These are phyloP conservation scores for Ammodytes dubius DNA, from an alignment of 2,113 vertebrate genomes.

Conservation along the genomic window DNA sequence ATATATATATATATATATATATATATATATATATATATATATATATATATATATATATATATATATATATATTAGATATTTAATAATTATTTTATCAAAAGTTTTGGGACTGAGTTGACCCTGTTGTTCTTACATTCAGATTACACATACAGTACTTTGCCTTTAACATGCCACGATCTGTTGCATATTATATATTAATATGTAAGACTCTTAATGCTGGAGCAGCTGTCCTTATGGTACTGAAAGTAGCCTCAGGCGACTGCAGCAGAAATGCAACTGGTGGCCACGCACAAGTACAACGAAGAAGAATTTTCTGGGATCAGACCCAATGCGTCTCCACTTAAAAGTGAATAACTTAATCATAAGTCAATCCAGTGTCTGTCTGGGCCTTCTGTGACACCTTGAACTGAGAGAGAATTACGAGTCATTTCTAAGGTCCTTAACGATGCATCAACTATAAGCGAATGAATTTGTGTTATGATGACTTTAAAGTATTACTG, in stretches of 20 bases:
- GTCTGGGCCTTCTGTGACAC: slow-evolving; percentile 61
- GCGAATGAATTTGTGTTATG: slow-evolving; percentile 70
- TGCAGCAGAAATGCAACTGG: slow-evolving; percentile 59
- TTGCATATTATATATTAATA: not conserved
- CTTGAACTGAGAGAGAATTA: slow-evolving; percentile 59
- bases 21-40: too few species aligned
- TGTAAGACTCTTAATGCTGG: not conserved
- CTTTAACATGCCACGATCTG: not conserved
- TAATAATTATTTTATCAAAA: not conserved
- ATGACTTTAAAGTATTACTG: slow-evolving; percentile 60
- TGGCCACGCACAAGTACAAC: slow-evolving; percentile 29
- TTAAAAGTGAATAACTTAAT: slow-evolving; percentile 77
- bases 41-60: too few species aligned
- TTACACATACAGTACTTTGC: not conserved
- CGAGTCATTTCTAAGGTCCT: slow-evolving; percentile 66
- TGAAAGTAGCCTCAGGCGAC: not conserved
- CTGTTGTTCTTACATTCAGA: not conserved
- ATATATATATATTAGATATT: too few species aligned
- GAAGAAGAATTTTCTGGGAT: slow-evolving; percentile 43
- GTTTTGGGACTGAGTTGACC: not conserved
- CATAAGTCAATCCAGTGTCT: slow-evolving; percentile 69
- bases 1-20: too few species aligned
- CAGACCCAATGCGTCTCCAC: slow-evolving; percentile 62
- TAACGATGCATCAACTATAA: slow-evolving; percentile 73
- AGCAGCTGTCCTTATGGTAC: slow-evolving; percentile 6